Conservation (phyloP, 1,140 invertebrate genomes). For the Polypedilum pembai region DNA sequence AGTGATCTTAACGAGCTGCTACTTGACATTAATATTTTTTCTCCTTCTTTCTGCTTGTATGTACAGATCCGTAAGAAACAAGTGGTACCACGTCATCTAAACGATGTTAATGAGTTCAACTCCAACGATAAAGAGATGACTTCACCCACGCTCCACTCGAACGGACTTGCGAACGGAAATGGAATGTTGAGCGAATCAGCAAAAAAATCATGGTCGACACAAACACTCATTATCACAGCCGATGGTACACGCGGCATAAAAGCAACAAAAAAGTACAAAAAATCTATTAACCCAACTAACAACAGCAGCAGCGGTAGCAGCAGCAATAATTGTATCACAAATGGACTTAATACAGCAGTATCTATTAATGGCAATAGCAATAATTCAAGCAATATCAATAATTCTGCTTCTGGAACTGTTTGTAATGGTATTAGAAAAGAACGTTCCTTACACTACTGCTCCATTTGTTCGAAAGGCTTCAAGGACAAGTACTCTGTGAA, state of each 20-base stretch:
- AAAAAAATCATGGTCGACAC: neutral
- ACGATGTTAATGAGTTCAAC: conserved; percentile 13
- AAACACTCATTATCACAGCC: neutral
- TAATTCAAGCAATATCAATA: conserved; percentile 42
- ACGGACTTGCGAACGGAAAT: neutral
- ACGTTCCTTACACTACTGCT: conserved; percentile 79
- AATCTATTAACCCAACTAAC: conserved; percentile 30
- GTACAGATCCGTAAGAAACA: neutral
- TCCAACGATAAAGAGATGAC: neutral
- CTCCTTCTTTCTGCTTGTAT: neutral
- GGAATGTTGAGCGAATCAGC: neutral
- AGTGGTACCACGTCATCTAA: neutral
- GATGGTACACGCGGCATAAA: conserved; percentile 1
- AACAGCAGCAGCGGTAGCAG: conserved; percentile 45
- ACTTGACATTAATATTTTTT: neutral
- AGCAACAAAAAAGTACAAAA: conserved; percentile 41
- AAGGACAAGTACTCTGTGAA: conserved; percentile 91
- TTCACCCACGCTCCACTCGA: neutral
- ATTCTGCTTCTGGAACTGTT: conserved; percentile 43
- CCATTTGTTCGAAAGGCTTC: conserved; percentile 85
- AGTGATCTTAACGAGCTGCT: neutral
- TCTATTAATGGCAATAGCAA: conserved; percentile 38
- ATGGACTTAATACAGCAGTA: conserved; percentile 40
- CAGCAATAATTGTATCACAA: conserved; percentile 48
- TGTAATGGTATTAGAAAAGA: conserved; percentile 64